Evolutionary conservation across 2,888 invertebrate genomes (phyloP).

Genomic region (Archips crataeganus): DNA sequence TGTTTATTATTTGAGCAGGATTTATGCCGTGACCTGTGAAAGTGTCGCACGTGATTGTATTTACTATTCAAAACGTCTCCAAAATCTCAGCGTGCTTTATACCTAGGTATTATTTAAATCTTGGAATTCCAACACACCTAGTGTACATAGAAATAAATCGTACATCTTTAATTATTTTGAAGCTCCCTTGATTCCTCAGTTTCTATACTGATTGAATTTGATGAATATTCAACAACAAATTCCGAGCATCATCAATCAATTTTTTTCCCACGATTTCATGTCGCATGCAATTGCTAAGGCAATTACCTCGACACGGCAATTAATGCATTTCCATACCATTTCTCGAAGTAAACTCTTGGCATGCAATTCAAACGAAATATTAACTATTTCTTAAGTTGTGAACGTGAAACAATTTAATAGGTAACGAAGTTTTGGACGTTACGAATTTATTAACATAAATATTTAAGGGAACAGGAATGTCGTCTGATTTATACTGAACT

Average conservation of each 20-base stretch:
- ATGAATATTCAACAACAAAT: slow-evolving; percentile 6
- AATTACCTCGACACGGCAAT: slow-evolving; percentile 29
- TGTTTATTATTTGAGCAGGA: background rate
- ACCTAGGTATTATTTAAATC: too few relatives aligned
- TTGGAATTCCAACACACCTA: too few relatives aligned
- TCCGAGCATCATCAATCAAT: slow-evolving; percentile 4
- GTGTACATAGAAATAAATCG: too few relatives aligned
- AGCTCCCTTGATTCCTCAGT: too few relatives aligned
- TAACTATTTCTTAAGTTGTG: slow-evolving; percentile 68
- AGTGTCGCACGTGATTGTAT: too few relatives aligned
- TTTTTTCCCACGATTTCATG: slow-evolving; percentile 25
- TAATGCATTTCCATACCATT: slow-evolving; percentile 37
- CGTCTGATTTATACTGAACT: slow-evolving; percentile 31
- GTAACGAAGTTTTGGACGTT: too few relatives aligned
- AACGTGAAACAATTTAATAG: slow-evolving; percentile 74
- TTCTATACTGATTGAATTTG: background rate
- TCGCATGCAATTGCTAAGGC: slow-evolving; percentile 29
- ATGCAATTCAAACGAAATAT: slow-evolving; percentile 68
- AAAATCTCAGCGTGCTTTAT: too few relatives aligned
- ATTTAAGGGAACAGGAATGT: slow-evolving; percentile 50
- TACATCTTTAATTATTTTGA: too few relatives aligned
- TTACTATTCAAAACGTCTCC: too few relatives aligned
- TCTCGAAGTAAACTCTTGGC: slow-evolving; percentile 51
- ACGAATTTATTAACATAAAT: too few relatives aligned
- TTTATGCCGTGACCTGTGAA: background rate